These are phyloP conservation scores for Rhinogobio ventralis DNA, from an alignment of 2,797 vertebrate species.

Conservation along the genomic window DNA sequence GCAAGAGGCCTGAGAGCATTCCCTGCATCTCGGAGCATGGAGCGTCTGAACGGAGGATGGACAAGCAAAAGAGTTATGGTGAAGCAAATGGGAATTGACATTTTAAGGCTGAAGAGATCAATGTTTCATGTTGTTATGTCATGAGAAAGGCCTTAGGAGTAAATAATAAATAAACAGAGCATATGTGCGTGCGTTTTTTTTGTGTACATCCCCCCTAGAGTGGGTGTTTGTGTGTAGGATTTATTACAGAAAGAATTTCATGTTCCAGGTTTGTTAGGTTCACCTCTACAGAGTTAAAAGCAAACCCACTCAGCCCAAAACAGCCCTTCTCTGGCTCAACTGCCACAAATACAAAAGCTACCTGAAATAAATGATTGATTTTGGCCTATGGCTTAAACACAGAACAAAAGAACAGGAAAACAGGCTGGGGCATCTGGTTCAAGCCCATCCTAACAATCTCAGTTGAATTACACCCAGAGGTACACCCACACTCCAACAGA, in stretches of 20 bases:
- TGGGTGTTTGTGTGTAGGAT: slow-evolving; percentile 61
- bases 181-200: slow-evolving; percentile 5
- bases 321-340: slow-evolving; percentile 40
- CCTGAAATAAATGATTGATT: slow-evolving; percentile 77
- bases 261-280: slow-evolving; percentile 57
- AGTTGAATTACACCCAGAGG: slow-evolving; percentile 46
- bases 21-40: slow-evolving; percentile 95
- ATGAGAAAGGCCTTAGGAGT: slow-evolving; percentile 62
- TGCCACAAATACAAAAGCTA: slow-evolving; percentile 62
- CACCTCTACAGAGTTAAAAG: slow-evolving; percentile 51
- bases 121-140: slow-evolving; percentile 77
- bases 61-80: slow-evolving; percentile 40
- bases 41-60: slow-evolving; percentile 78
- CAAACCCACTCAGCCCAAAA: slow-evolving; percentile 40
- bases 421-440: slow-evolving; percentile 42
- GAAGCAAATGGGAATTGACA: slow-evolving; percentile 58
- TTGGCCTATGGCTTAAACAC: slow-evolving; percentile 63
- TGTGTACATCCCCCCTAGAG: slow-evolving; percentile 47
- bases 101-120: slow-evolving; percentile 67
- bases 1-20: slow-evolving; percentile 93
- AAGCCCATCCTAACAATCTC: slow-evolving; percentile 46
- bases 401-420: slow-evolving; percentile 62
- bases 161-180: slow-evolving; percentile 77
- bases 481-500: slow-evolving; percentile 51
- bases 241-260: slow-evolving; percentile 59